Conservation (phyloP, 2,888 invertebrate genomes). For the Morinoia aosen region DNA sequence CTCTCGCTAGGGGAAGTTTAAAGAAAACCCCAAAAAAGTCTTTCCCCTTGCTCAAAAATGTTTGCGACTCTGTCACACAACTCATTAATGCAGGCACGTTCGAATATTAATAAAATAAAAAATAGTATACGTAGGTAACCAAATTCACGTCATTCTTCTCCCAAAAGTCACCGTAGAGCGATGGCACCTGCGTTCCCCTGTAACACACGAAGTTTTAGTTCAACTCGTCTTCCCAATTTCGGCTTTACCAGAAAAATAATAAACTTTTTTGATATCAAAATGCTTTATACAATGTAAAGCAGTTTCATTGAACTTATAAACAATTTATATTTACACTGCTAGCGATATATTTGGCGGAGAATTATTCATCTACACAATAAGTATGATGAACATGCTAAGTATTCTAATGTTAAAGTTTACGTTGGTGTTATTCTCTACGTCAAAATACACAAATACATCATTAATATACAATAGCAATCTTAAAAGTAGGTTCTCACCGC, state of each 20-base stretch:
- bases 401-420: neutral
- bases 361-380: neutral
- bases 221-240: neutral
- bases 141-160: too few relatives aligned
- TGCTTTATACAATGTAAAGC: neutral
- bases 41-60: neutral
- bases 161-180: too few relatives aligned
- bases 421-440: neutral
- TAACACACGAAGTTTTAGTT: neutral
- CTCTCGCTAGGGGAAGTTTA: neutral
- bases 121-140: neutral
- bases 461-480: neutral
- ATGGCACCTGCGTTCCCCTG: neutral
- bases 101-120: neutral
- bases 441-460: conserved; percentile 16
- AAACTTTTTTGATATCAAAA: too few relatives aligned
- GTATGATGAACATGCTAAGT: neutral
- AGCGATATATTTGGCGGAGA: neutral
- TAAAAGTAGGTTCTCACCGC: neutral
- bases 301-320: neutral
- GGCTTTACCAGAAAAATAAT: neutral
- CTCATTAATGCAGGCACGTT: neutral
- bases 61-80: neutral
- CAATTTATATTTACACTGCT: neutral
- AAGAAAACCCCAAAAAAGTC: neutral